These are phyloP conservation scores for Gymnoscopelus microlampas DNA, from an alignment of 2,797 vertebrate genomes.

Conservation along the genomic window DNA sequence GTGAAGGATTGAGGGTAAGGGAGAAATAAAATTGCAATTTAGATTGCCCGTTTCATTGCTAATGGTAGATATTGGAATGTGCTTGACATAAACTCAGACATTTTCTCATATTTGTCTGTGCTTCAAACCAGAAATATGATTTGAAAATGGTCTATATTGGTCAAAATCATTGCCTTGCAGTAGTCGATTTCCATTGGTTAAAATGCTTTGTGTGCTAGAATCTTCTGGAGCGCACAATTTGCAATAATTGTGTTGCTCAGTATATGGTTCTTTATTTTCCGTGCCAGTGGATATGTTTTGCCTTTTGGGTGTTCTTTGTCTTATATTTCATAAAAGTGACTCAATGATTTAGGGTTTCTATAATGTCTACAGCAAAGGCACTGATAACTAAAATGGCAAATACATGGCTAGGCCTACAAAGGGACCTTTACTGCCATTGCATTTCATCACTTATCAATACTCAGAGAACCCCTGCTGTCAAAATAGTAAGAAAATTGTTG, in stretches of 20 bases:
- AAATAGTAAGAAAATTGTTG: constrained; percentile 63
- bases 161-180: neutral
- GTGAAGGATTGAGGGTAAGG: constrained; percentile 55
- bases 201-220: constrained; percentile 11
- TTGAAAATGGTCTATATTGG: constrained; percentile 9
- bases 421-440: constrained; percentile 44
- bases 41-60: constrained; percentile 39
- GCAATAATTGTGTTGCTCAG: constrained; percentile 11
- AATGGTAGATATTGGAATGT: constrained; percentile 33
- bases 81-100: constrained; percentile 23
- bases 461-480: constrained; percentile 51
- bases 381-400: constrained; percentile 31
- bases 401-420: constrained; percentile 42
- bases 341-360: constrained; percentile 29
- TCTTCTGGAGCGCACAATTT: constrained; percentile 3
- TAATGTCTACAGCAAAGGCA: constrained; percentile 27
- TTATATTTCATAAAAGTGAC: constrained; percentile 26
- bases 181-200: constrained; percentile 10
- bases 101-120: constrained; percentile 10
- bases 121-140: constrained; percentile 20
- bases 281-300: constrained; percentile 28
- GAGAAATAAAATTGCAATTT: constrained; percentile 55
- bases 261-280: constrained; percentile 28
- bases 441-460: constrained; percentile 67
- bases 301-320: constrained; percentile 46